Evolutionary conservation across 2,888 invertebrate genomes (phyloP), one percentile per base, ranked within the genome.

Genomic region (Oeneis ivallda): DNA sequence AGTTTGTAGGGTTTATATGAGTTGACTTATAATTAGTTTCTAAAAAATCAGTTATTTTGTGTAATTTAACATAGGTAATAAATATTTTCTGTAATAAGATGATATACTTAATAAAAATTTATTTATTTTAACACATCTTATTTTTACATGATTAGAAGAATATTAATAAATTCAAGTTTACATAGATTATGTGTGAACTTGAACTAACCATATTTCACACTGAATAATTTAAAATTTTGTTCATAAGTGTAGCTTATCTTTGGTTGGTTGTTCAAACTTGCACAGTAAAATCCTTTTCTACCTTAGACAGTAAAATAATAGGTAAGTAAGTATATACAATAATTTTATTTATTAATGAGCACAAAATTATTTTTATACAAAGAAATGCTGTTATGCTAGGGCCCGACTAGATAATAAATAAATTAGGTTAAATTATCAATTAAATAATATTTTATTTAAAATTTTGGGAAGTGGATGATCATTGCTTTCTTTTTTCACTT

Each of bases 341-440:
- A 66, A 50, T 26, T n/a, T n/a, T n/a, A 41, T 11, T 41, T 13
- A 49, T 58, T 47, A 45, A 58, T 64, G 64, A 86, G 85, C 84
- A 85, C 79, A 81, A 76, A 70, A 67, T 71, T 69, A 62, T 19
- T 65, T 78, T 79, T 80, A 77, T 81, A 80, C 76, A 84, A 74
- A 82, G 75, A 87, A 87, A 88, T 87, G 86, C 86, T 87, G 83
- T 50, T 49, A 37, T 49, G 57, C 53, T 63, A 53, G 61, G 60
- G 64, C 47, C 60, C 39, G 41, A 62, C 64, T 64, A 57, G 59
- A 43, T 15, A 45, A 60, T 50, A 15, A 34, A 26, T 64, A 43
- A n/a, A 41, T 37, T 2, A 13, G 15, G 13, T 56, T 7, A 13
- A 43, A n/a, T 7, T n/a, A 47, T 47, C 17, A 47, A 47, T 47